These are phyloP conservation scores for Cottoperca gobio DNA, from an alignment of 2,797 vertebrate genomes.

Conservation along the genomic window DNA sequence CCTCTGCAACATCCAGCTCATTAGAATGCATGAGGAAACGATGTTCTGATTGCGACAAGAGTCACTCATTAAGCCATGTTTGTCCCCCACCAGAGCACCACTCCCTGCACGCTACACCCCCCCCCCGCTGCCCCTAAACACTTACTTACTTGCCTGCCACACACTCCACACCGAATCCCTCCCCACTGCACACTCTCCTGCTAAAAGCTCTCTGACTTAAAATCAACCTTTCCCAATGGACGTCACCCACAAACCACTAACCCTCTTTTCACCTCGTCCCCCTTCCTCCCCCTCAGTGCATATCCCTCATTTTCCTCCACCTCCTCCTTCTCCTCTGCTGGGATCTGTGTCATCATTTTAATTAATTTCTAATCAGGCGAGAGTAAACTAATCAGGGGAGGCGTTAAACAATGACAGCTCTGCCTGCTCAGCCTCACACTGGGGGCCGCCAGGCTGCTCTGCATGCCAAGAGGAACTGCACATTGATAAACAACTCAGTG, in stretches of 20 bases:
- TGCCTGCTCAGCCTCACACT: conserved; percentile 77
- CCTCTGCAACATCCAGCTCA: conserved; percentile 78
- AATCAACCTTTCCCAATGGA: conserved; percentile 71
- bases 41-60: conserved; percentile 83
- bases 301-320: conserved; percentile 72
- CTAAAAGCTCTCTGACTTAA: conserved; percentile 76
- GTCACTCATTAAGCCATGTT: conserved; percentile 84
- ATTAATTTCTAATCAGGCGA: conserved; percentile 92
- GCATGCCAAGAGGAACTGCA: conserved; percentile 73
- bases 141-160: conserved; percentile 71
- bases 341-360: conserved; percentile 98
- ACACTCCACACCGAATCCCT: conserved; percentile 73
- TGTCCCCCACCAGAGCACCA: conserved; percentile 74
- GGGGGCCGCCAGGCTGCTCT: conserved; percentile 77
- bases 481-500: conserved; percentile 72
- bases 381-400: conserved; percentile 95
- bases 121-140: conserved; percentile 67
- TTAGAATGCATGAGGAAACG: conserved; percentile 83
- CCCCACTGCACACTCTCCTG: conserved; percentile 66
- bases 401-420: conserved; percentile 86
- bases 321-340: conserved; percentile 85
- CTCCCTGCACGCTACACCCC: conserved; percentile 52
- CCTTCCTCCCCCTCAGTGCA: neutral
- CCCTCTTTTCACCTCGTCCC: conserved; percentile 63
- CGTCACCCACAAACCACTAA: conserved; percentile 68